A percentile compares a stretch with the other conserved stretches of the same genome.
Conservation (phyloP, 2,888 invertebrate genomes). For the Lepidocyrtinus sp. region DNA sequence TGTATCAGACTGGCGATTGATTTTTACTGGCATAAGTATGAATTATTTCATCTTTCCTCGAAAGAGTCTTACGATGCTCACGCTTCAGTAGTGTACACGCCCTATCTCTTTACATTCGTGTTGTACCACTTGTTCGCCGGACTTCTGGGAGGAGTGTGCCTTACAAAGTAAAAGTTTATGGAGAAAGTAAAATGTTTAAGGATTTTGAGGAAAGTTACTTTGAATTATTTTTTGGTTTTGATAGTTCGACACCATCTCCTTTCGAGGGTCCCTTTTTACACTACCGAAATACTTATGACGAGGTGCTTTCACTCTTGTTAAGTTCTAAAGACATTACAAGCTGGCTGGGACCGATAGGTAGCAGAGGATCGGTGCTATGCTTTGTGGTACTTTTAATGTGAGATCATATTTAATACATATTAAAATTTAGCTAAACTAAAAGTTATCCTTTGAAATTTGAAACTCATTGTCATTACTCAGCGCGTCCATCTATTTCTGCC, state of each 20-base stretch:
- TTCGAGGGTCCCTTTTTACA: background rate
- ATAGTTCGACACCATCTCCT: too few species aligned
- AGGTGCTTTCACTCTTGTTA: background rate
- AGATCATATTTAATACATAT: background rate
- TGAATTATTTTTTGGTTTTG: too few species aligned
- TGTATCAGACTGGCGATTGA: constrained; percentile 19
- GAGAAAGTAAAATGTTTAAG: too few species aligned
- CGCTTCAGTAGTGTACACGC: constrained; percentile 16
- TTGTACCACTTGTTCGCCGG: constrained; percentile 16
- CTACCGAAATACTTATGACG: background rate
- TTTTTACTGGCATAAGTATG: constrained; percentile 29
- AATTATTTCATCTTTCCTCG: constrained; percentile 19
- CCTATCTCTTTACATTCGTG: constrained; percentile 30
- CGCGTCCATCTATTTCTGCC: constrained; percentile 47
- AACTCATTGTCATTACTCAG: constrained; percentile 23
- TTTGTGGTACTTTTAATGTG: background rate
- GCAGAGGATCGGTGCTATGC: background rate
- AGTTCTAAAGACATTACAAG: background rate
- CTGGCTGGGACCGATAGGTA: background rate
- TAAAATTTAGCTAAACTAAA: background rate
- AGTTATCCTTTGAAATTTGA: background rate
- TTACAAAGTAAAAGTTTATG: constrained; percentile 40
- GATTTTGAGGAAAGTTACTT: too few species aligned
- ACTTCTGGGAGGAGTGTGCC: constrained; percentile 28
- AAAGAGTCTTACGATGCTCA: constrained; percentile 23